Evolutionary conservation across 1,140 invertebrate genomes (phyloP).

Genomic region (Papilio polyxenes): DNA sequence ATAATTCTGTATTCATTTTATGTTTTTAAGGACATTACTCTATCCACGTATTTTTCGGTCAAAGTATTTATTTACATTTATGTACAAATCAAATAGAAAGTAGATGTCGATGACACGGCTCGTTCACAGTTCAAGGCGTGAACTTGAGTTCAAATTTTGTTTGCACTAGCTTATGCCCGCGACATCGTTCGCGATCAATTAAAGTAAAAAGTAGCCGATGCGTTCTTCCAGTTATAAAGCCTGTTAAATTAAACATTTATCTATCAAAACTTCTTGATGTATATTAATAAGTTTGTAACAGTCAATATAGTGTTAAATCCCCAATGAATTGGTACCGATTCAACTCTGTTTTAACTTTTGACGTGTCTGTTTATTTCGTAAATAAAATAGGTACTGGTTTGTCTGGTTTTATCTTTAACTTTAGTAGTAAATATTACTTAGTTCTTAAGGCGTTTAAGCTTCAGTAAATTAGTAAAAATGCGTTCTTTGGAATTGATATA

Average conservation of each 20-base stretch:
- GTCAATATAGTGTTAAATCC: not conserved
- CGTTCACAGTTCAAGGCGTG: conserved; percentile 10
- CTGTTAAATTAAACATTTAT: no score
- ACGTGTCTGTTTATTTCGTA: not conserved
- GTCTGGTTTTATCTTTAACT: no score
- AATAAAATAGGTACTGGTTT: no score
- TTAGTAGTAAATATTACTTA: no score
- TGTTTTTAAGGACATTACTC: not conserved
- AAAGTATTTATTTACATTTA: not conserved
- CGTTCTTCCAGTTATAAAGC: no score
- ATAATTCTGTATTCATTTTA: no score
- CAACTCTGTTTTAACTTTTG: not conserved
- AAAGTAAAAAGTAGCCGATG: no score
- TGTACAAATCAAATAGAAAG: not conserved
- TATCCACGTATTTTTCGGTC: not conserved
- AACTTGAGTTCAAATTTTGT: conserved; percentile 5
- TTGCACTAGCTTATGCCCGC: not conserved
- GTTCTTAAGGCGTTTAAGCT: no score
- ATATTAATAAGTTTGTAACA: not conserved
- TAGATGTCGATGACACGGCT: conserved; percentile 8
- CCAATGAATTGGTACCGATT: not conserved
- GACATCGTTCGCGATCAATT: no score
- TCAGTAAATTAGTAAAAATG: no score
- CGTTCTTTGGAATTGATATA: no score
- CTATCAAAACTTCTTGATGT: no score